A percentile compares a stretch with the other conserved stretches of the same genome.
Conservation (phyloP, 2,113 vertebrate species). For the Tragelaphus strepsiceros region DNA sequence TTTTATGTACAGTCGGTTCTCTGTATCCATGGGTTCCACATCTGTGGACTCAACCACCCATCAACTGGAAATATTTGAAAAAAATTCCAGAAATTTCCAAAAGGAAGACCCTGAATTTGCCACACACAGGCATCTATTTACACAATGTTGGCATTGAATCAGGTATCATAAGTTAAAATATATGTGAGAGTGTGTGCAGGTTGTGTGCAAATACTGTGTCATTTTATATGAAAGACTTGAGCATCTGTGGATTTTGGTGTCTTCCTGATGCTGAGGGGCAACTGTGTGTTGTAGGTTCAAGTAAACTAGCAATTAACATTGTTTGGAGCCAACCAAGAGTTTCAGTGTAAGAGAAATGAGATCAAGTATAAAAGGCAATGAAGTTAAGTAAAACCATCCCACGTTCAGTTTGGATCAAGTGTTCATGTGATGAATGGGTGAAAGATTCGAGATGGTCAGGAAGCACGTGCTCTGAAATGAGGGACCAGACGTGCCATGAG, state of each 20-base stretch:
- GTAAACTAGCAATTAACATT: background rate
- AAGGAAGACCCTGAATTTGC: background rate
- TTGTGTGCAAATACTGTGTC: background rate
- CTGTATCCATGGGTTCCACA: background rate
- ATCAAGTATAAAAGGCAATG: too few species aligned
- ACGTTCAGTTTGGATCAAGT: fast-evolving
- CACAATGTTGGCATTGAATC: background rate
- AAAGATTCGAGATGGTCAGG: fast-evolving
- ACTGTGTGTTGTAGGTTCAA: background rate
- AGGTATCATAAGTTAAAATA: background rate
- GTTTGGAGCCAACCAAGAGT: background rate
- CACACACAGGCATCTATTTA: background rate
- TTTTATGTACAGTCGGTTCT: background rate
- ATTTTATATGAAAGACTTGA: background rate
- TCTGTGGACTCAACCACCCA: background rate
- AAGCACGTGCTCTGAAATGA: fast-evolving
- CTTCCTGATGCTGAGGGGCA: background rate
- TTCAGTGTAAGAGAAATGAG: background rate
- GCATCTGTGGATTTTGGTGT: background rate
- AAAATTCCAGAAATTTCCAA: background rate
- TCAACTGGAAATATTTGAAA: background rate
- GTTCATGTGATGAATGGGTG: background rate
- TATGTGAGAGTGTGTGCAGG: background rate
- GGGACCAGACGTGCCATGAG: background rate
- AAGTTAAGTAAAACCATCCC: background rate